Evolutionary conservation across 1,140 invertebrate species (phyloP), one percentile per base, ranked within the genome.

Genomic region (Neomicropteryx cornuta): DNA sequence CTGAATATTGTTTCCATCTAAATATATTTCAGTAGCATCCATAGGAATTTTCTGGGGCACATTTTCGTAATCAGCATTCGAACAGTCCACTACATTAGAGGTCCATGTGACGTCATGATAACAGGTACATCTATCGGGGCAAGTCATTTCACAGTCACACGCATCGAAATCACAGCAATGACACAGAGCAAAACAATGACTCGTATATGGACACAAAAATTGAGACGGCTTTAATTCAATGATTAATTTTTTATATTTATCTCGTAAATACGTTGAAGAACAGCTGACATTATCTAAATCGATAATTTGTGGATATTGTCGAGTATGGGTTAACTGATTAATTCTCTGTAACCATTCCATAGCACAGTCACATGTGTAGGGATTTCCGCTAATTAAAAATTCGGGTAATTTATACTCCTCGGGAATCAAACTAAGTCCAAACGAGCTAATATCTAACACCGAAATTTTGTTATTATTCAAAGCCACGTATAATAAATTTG

Each of bases 61-160:
- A 46, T 69, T 67, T 17, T 70, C 76, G 52, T 85, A 84, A 4
- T 74, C 77, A 13, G 77, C 74, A 40, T 74, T 77, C 2, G 82
- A 83, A 60, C 87, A 92, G 57, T 90, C 86, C n/a, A 90, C 87
- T 20, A 91, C 83, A 56, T 92, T 91, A 0, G 84, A 79, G 31
- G 81, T 77, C 87, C 87, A 92, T n/a, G 85, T 83, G 47, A 87
- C 81, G 58, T 91, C 87, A 60, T 90, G 85, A 63, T 85, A 91
- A 51, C 88, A 92, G 42, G 76, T 80, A 63, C 87, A 92, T 48
- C 87, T 84, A 31, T 71, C 70, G 6, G 87, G 87, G 60, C 87
- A 92, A 22, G 83, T 88, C 86, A 90, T 90, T 66, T 89, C 82
- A 62, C 87, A 91, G 54, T 89, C 86, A 60, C 87, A 92, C 19